These are phyloP conservation scores for Doryteuthis pealeii DNA, from an alignment of 1,140 invertebrate species.

Conservation along the genomic window DNA sequence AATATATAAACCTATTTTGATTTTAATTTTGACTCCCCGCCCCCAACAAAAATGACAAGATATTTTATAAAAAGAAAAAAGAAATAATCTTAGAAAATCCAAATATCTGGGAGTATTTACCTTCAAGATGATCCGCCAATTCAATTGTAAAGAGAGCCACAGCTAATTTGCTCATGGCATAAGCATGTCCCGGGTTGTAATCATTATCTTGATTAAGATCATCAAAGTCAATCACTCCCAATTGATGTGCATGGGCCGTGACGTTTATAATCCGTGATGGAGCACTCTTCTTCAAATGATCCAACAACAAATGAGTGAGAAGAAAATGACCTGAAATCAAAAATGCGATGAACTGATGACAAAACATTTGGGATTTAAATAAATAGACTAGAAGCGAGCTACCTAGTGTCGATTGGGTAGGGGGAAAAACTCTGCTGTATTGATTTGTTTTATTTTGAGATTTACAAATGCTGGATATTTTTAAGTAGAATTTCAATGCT, in stretches of 20 bases:
- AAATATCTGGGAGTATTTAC: too few species aligned
- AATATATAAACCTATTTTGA: too few species aligned
- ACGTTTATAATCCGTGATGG: constrained; percentile 83
- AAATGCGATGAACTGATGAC: not conserved
- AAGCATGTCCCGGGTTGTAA: constrained; percentile 56
- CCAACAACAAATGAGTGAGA: constrained; percentile 81
- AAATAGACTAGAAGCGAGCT: too few species aligned
- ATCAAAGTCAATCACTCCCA: constrained; percentile 54
- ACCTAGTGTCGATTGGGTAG: too few species aligned
- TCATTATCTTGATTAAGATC: constrained; percentile 56
- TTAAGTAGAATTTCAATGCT: too few species aligned
- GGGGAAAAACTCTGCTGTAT: too few species aligned
- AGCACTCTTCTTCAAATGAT: constrained; percentile 64
- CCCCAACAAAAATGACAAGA: not conserved
- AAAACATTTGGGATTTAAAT: too few species aligned
- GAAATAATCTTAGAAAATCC: not conserved
- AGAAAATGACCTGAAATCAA: constrained; percentile 58
- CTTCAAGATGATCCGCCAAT: constrained; percentile 35
- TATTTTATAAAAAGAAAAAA: not conserved
- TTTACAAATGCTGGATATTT: too few species aligned
- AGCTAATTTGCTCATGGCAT: constrained; percentile 75
- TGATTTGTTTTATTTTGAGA: too few species aligned
- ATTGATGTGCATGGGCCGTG: constrained; percentile 76
- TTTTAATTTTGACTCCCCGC: not conserved
- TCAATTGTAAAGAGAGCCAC: constrained; percentile 71